Evolutionary conservation across 2,797 vertebrate genomes (phyloP), one percentile per base, ranked within the genome.

Genomic region (Arnoldichthys spilopterus): DNA sequence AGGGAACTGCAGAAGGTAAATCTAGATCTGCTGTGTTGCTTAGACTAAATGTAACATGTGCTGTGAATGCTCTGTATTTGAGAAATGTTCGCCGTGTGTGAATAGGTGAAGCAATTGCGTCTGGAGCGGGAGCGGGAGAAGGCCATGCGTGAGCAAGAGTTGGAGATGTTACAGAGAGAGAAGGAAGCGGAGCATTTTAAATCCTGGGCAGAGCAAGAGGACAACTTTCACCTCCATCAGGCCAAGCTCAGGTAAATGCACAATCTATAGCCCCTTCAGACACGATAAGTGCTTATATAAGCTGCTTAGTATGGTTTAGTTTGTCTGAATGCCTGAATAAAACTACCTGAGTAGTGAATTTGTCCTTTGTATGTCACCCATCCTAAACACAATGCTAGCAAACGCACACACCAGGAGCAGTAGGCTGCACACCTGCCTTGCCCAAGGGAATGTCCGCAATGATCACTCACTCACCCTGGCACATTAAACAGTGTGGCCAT

Each of bases 111-210:
- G 87, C 97, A 99, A 90, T 92, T 99, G 74, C 95, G 98, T 32
- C 90, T 98, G 88, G 98, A 99, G 89, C 91, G 98, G 5, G 98
- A 99, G 86, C 90, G 98, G 13, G 98, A 99, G 84, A 99, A 99
- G 85, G 96, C 96, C 24, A 96, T 98, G 96, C 91, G 98, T 0
- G 98, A 99, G 89, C 96, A 96, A 43, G 98, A 99, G 90, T 91
- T 99, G 89, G 98, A 99, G 91, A 95, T 98, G 97, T 91, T 99
- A 83, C 98, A 99, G 90, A 91, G 98, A 28, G 98, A 98, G 87
- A 99, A 99, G 76, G 98, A 99, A 88, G 97, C 98, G 0, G 97
- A 99, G 66, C 97, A 99, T 90, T 99, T 99, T 86, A 98, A 99
- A 90, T 98, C 97, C 0, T 99, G 98, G 97, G 98, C 98, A 49